A percentile compares a stretch with the other conserved stretches of the same genome.
These are phyloP conservation scores for Imbricaverruca yamaguchii DNA, from an alignment of 2,888 invertebrate species.

Conservation along the genomic window DNA sequence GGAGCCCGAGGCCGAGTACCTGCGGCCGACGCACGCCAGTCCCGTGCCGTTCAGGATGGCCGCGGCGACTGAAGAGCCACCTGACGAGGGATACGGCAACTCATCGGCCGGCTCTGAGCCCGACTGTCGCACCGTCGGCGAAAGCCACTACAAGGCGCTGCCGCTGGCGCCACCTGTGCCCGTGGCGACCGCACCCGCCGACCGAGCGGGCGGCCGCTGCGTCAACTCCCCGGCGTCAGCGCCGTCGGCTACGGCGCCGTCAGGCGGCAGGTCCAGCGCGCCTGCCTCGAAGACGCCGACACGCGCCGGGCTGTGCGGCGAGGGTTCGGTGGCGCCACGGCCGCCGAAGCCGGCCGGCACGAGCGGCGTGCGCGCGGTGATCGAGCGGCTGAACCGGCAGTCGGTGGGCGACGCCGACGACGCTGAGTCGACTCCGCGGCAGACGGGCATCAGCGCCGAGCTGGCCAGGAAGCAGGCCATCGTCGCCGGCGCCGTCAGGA, in stretches of 20 bases:
- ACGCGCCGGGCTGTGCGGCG: too few relatives aligned
- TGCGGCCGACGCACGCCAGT: not conserved
- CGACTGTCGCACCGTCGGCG: not conserved
- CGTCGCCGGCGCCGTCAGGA: not conserved
- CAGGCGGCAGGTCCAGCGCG: too few relatives aligned
- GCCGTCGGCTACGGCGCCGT: too few relatives aligned
- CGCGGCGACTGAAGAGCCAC: not conserved
- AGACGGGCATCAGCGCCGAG: not conserved
- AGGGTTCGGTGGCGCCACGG: too few relatives aligned
- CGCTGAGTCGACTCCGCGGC: not conserved
- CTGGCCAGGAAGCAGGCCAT: not conserved
- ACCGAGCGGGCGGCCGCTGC: too few relatives aligned
- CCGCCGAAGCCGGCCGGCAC: not conserved
- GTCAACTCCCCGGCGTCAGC: too few relatives aligned
- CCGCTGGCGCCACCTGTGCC: too few relatives aligned
- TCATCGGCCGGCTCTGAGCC: not conserved
- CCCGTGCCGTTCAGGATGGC: not conserved
- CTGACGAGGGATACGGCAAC: constrained; percentile 7
- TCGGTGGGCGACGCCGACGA: not conserved
- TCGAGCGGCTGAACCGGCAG: not conserved
- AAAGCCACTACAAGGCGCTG: not conserved
- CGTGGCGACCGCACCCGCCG: too few relatives aligned
- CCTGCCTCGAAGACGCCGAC: too few relatives aligned
- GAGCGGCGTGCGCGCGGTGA: not conserved
- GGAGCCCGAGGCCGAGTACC: not conserved